Base-by-base conservation (phyloP, 2,113 vertebrate species). In the Leptobrachium leishanense region DNA sequence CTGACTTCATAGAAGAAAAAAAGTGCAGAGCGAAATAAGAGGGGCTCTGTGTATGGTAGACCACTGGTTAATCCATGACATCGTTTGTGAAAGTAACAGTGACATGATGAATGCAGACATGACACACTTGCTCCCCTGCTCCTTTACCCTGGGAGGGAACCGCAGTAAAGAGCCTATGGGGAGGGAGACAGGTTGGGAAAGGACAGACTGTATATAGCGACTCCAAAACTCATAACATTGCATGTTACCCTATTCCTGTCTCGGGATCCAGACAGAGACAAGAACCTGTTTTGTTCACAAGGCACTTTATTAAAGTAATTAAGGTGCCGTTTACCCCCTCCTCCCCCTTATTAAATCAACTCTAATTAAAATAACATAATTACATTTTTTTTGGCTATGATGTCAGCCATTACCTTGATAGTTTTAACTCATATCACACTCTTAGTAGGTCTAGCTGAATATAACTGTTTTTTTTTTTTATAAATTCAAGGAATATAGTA, bases 261-360 rank as follows among this genome's bases (percentile, higher is more conserved):
- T 79, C 70, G 40, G 69, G 77, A 79, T 59, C 77, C 77, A 79
- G 77, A 79, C 77, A 73, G 40, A 79, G 77, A 79, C 77, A 79
- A 79, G 69, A 79, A 79, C 77, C 70, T 66, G 70, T 79, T 79
- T 79, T 73, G 70, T 79, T 79, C 50, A 59, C 63, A 10, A 73
- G 77, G 77, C 77, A 73, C 70, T 73, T 79, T 79, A 79, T 79
- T 79, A 68, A 79, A 73, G 70, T 79, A 79, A 79, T 79, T 79
- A 79, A 73, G 63, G 15, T 66, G 46, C 42, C 54, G 42, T 55
- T 73, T 44, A 12, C 41, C 5, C 12, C 20, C 20, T 31, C 43
- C 68, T 53, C 66, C 63, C 59, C 57, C 12, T n/a, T 43, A 65
- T 65, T 72, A 65, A 72, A 72, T 79, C 68, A 79, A 72, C 43